Evolutionary conservation across 2,797 vertebrate genomes (phyloP), one percentile per base, ranked within the genome.

Genomic region (Cuculus canorus): DNA sequence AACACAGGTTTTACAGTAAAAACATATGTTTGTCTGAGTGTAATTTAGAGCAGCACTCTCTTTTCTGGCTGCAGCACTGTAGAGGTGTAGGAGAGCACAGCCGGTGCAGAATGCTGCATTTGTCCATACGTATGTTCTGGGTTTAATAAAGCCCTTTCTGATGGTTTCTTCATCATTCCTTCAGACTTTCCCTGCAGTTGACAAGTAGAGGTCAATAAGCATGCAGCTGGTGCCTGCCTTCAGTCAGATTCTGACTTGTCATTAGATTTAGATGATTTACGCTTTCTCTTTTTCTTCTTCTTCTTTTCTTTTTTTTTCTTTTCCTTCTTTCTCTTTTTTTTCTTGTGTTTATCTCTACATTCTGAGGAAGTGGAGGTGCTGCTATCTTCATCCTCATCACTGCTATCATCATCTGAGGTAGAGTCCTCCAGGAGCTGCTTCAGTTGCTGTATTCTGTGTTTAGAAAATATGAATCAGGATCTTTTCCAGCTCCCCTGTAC

Each of bases 381-480:
- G 39, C 98, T 96, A 90, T 98, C 98, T 22, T 91, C 94, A 10
- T 98, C 65, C 9, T 91, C 57, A 54, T 90, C 86, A 48, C 98
- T 98, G 37, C 97, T 98, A 93, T 98, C 97, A 43, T 98, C 97
- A 43, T 98, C 98, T 37, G 98, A 98, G 87, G 98, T 99, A 86
- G 98, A 98, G 95, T 99, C 99, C 91, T 99, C 98, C 47, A 99
- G 98, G 63, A 99, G 98, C 96, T 99, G 98, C 96, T 98, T 99
- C 71, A 99, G 97, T 93, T 99, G 99, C 96, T 99, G 98, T 96
- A 99, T 99, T 98, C 99, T 99, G 93, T 56, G 95, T 85, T 32
- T 75, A 95, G 91, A 91, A 87, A 64, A 90, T 0, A 17, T 32
- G 15, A 87, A 61, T 90, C 3, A 95, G 78, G 92, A 95, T 65